These are phyloP conservation scores for Cichlasoma orientale DNA, from an alignment of 2,797 vertebrate genomes.

Conservation along the genomic window DNA sequence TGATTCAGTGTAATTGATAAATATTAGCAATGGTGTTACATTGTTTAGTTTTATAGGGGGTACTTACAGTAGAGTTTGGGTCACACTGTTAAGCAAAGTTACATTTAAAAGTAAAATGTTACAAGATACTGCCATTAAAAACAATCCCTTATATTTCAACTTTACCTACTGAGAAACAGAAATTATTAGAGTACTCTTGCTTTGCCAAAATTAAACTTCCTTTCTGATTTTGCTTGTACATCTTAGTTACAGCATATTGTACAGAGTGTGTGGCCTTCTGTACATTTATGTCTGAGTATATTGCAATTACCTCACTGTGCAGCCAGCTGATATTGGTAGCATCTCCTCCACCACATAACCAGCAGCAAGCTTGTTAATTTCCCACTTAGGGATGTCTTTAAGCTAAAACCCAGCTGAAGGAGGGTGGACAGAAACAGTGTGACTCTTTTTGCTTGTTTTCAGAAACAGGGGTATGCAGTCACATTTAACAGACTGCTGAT, in stretches of 20 bases:
- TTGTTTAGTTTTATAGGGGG: neutral
- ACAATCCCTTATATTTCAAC: no score
- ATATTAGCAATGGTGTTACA: neutral
- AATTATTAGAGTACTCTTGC: no score
- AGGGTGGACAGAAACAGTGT: neutral
- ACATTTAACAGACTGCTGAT: neutral
- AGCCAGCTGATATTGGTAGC: no score
- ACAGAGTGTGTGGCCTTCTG: no score
- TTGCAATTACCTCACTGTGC: no score
- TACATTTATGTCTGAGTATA: no score
- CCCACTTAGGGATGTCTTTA: neutral
- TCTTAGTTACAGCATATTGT: neutral
- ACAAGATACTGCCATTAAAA: no score
- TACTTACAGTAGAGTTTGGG: neutral
- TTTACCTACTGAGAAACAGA: no score
- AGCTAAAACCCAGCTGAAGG: neutral
- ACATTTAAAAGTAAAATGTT: no score
- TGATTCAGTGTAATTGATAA: neutral
- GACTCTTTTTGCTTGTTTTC: neutral
- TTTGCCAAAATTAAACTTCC: no score
- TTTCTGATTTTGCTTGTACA: no score
- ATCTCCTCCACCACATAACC: neutral
- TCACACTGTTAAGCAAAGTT: neutral
- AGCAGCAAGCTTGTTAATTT: neutral
- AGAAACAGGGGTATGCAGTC: neutral